These are phyloP conservation scores for Nasonia oneida DNA, from an alignment of 2,888 invertebrate genomes.

Conservation along the genomic window DNA sequence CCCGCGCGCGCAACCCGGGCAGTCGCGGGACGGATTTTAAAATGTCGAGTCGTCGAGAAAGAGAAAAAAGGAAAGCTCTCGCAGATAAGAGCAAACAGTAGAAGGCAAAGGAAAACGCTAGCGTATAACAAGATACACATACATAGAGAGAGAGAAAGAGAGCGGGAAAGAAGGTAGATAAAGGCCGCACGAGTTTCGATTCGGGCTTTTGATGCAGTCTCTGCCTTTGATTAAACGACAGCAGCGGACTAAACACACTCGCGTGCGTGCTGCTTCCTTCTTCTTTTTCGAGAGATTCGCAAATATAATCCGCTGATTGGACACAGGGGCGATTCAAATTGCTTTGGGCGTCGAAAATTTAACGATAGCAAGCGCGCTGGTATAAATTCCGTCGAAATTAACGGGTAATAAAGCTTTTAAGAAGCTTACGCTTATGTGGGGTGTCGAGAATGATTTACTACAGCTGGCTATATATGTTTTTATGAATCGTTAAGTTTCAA, in stretches of 20 bases:
- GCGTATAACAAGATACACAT: neutral
- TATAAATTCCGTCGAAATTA: too few species aligned
- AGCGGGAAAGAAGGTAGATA: neutral
- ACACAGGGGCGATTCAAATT: neutral
- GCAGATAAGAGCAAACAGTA: conserved; percentile 11
- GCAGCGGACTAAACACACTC: too few species aligned
- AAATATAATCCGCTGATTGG: neutral
- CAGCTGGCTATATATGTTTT: conserved; percentile 19
- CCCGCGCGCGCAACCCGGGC: too few species aligned
- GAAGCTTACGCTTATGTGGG: neutral
- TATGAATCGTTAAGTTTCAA: conserved; percentile 50
- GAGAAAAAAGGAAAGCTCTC: neutral
- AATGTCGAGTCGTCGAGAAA: neutral
- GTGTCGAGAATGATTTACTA: conserved; percentile 21
- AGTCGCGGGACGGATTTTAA: too few species aligned
- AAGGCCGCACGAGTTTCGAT: neutral
- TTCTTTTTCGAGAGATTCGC: neutral
- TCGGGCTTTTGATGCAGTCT: neutral
- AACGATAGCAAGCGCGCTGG: neutral
- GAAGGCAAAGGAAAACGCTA: neutral
- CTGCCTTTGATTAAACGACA: neutral
- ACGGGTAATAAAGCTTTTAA: conserved; percentile 41
- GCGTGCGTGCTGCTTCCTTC: neutral
- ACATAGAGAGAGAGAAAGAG: neutral
- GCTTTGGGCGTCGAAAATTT: neutral